Conservation (phyloP, 2,797 vertebrate genomes). For the Gila robusta region DNA sequence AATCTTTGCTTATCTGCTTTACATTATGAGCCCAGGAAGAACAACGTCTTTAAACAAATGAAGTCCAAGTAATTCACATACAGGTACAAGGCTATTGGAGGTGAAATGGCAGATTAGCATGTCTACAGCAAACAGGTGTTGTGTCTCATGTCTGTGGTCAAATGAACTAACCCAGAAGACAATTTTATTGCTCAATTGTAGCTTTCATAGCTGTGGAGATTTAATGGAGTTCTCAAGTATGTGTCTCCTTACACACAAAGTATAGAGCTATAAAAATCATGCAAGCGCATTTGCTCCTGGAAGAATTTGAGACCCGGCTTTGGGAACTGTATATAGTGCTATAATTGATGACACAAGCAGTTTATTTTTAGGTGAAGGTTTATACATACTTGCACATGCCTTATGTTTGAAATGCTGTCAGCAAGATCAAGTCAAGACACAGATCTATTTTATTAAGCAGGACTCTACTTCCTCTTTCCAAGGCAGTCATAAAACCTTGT, state of each 20-base stretch:
- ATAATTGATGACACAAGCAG: conserved; percentile 1
- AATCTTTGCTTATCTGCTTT: not conserved
- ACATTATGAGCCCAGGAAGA: not conserved
- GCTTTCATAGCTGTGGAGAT: not conserved
- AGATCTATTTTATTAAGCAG: conserved; percentile 9
- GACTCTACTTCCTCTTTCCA: not conserved
- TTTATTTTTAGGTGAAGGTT: conserved; percentile 37
- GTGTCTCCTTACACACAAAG: not conserved
- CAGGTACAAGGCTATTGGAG: not conserved
- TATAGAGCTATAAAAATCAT: not conserved
- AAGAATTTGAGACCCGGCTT: not conserved
- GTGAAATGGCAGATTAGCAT: conserved; percentile 19
- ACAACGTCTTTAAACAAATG: not conserved
- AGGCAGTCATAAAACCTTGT: not conserved
- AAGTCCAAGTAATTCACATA: not conserved
- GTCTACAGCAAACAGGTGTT: conserved; percentile 41
- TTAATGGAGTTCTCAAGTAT: not conserved
- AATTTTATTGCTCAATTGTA: not conserved
- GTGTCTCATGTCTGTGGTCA: conserved; percentile 21
- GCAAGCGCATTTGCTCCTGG: not conserved
- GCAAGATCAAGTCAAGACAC: conserved; percentile 38
- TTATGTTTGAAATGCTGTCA: conserved; percentile 12
- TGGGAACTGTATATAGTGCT: not conserved
- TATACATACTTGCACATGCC: not conserved
- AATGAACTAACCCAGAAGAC: not conserved